Base-by-base conservation (phyloP, 2,113 vertebrate species). In the Ictalurus furcatus region DNA sequence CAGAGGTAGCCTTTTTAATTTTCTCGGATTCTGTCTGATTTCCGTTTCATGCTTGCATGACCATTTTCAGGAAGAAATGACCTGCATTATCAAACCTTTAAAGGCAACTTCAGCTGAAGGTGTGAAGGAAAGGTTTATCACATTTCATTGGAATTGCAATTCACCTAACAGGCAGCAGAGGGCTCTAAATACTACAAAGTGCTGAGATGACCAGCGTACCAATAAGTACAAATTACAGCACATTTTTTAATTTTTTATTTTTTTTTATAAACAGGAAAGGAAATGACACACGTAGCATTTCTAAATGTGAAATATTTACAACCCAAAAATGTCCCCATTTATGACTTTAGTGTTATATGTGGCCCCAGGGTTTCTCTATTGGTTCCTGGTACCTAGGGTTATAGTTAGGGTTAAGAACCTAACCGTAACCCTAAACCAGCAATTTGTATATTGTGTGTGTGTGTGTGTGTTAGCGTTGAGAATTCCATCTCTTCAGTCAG, bases 271-370 rank as follows among this genome's bases (percentile, higher is more conserved):
- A 76, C 8, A 76, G 37, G 1, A 76, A 23, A 76, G 37, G 9
- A 76, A 23, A 76, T 48, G 21, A 76, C 73, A 48, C 73, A 76
- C 17, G 9, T 19, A 73, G 30, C 34, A 73, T 73, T 73, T 73
- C 30, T 37, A 44, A 44, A 44, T 44, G 40, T 44, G 40, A 23
- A 73, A 80, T 71, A 71, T 58, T 28, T 88, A 73, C 79, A 71
- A 87, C 61, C 63, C 17, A 34, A 78, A 78, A 67, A 37, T 8
- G 25, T 48, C 25, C n/a, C 54, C 44, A 40, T 86, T 89, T 85
- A 89, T 82, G 52, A 63, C 54, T 86, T 19, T 23, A 56, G 23
- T 85, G 58, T 67, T 52, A n/a, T 85, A 83, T 84, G 61, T 76
- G 73, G 73, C 34, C 19, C 9, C 30, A 73, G 17, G 34, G 69